Evolutionary conservation across 2,888 invertebrate genomes (phyloP).

Genomic region (Rhogogaster chlorosoma): DNA sequence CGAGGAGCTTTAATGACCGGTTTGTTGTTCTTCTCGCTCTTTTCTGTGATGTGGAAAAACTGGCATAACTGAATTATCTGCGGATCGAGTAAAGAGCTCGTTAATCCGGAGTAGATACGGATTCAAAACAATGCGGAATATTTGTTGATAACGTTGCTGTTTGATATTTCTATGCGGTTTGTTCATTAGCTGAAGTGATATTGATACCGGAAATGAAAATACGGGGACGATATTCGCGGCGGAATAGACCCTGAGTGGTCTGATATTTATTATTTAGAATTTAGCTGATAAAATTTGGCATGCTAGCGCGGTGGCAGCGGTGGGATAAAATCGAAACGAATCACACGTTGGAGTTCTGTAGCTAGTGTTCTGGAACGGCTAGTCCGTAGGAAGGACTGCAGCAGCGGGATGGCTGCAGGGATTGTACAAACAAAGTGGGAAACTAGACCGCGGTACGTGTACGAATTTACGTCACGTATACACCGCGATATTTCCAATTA

Average conservation of each 20-base stretch:
- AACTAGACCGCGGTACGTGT: conserved; percentile 8
- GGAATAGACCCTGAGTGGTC: neutral
- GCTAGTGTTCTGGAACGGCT: neutral
- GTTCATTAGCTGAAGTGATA: neutral
- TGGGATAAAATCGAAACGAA: neutral
- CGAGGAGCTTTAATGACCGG: neutral
- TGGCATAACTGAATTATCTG: neutral
- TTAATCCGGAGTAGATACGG: neutral
- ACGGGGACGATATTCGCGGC: neutral
- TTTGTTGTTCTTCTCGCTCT: neutral
- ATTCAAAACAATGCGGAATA: neutral
- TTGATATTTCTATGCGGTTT: neutral
- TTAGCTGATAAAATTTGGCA: neutral
- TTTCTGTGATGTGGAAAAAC: neutral
- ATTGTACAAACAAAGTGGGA: neutral
- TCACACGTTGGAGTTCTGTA: neutral
- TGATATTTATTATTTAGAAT: neutral
- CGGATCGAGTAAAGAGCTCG: neutral
- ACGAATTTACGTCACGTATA: conserved; percentile 45
- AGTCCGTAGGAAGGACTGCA: neutral
- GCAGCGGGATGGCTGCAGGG: neutral
- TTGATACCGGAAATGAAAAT: neutral
- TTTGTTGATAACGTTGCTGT: neutral
- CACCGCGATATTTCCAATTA: conserved; percentile 44
- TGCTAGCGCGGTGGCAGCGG: neutral